Base-by-base conservation (phyloP, 2,113 vertebrate genomes). In the Entomyzon cyanotis region DNA sequence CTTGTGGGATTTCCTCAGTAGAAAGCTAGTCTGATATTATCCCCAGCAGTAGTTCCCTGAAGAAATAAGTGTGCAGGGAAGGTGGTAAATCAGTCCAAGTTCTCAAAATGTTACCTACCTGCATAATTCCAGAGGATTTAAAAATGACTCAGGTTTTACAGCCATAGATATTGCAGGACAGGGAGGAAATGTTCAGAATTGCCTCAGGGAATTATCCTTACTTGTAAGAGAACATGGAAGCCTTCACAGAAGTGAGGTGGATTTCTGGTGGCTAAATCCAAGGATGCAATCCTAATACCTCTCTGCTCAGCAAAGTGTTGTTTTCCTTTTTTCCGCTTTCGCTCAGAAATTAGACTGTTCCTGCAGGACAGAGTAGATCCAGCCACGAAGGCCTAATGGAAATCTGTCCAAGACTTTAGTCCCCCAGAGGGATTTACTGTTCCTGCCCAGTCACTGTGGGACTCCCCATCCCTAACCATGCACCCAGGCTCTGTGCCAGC, bases 381-480 rank as follows among this genome's bases (percentile, higher is more conserved):
- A 85, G 11, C 12, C 65, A 44, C 24, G 76, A 71, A 50, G 11
- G 2, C 3, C 13, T 75, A 46, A 33, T 7, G 10, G 5, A 39
- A 75, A 78, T 56, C 18, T 82, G 25, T 53, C 27, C 33, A 39
- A 55, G 52, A 35, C 3, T 64, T 75, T 5, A 50, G 6, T 27
- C 8, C 15, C 5, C 11, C 11, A 8, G 22, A 59, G 15, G 39
- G 4, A 3, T 22, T 86, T 52, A 24, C 33, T 60, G 10, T 58
- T 30, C 14, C 24, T 83, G 3, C 5, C 16, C 22, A n/a, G 22
- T 17, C 15, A 1, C 19, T 33, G 12, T 56, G 30, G 5, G 3
- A 39, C 4, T 1, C 4, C 17, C 18, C 15, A 65, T 4, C 4
- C 5, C 42, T 50, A 19, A 4, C 4, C 4, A 18, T 4, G 8